Base-by-base conservation (phyloP, 2,888 invertebrate species). In the Ormyrus rosae region DNA sequence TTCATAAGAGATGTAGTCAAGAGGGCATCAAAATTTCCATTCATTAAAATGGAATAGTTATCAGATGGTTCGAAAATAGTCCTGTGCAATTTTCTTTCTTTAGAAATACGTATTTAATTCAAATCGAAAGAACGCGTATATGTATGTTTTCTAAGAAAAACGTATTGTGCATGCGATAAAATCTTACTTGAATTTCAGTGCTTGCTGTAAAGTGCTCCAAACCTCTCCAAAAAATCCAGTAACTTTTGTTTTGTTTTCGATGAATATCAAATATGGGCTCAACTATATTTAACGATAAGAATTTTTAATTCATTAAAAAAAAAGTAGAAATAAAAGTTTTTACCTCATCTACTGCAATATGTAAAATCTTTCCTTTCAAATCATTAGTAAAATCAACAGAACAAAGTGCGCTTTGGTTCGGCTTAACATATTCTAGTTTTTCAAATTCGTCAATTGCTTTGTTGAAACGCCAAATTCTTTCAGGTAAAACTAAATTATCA, bases 191-290 rank as follows among this genome's bases (percentile, higher is more conserved):
- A 92, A 91, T 81, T 89, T 86, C 5, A 91, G 82, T 34, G 85
- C 81, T 10, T 89, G 85, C 78, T 90, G 87, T 7, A 91, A 84
- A 68, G 87, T 89, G 10, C 85, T 87, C 92, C 92, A 92, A 48
- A 89, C 86, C 68, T 91, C 91, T 2, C 91, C 91, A 19, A 91
- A 85, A 83, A 88, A 91, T 68, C 91, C 91, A 13, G 88, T 88
- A 9, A 91, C 82, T 53, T 71, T 80, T 3, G 85, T 85, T 13
- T 88, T 85, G 80, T 83, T 82, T 51, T 87, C 84, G n/a, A 84
- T 82, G n/a, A 86, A 84, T 46, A 86, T 84, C 55, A 91, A 83
- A 75, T 90, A 91, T 7, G 91, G 91, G 51, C 85, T 83, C 86
- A 90, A 88, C 91, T 91, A 61, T 60, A 10, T 13, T 34, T 63